Evolutionary conservation across 2,113 vertebrate species (phyloP).

Genomic region (Ictalurus furcatus): DNA sequence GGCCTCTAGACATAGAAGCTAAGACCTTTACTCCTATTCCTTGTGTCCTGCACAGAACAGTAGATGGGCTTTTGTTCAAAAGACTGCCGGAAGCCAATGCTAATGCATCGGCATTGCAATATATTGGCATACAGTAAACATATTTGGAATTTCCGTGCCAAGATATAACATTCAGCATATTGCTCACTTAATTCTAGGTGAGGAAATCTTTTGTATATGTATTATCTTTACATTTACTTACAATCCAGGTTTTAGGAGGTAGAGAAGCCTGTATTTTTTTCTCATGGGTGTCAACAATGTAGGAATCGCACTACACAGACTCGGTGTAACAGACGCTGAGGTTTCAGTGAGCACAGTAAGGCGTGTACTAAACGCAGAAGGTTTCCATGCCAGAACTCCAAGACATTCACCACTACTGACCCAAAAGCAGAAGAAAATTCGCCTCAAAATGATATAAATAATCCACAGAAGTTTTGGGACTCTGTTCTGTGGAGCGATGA

Average conservation of each 20-base stretch:
- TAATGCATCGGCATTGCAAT: neutral
- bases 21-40: slow-evolving; percentile 31
- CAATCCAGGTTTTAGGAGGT: neutral
- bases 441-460: no score
- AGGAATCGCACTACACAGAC: neutral
- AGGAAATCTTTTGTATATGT: neutral
- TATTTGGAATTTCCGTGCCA: neutral
- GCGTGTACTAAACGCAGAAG: no score
- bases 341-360: no score
- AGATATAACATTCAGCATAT: neutral
- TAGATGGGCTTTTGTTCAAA: slow-evolving; percentile 23
- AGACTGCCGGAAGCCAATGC: neutral
- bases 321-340: no score
- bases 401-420: no score
- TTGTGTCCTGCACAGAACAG: slow-evolving; percentile 28
- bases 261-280: neutral
- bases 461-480: no score
- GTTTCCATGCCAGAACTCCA: no score
- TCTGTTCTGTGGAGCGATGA: no score
- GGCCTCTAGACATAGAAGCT: slow-evolving; percentile 23
- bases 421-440: no score
- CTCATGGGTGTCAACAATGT: neutral
- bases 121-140: neutral
- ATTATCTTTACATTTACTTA: neutral
- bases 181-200: neutral